A percentile compares a stretch with the other conserved stretches of the same genome.
Conservation (phyloP, 2,113 vertebrate genomes). For the Melanocharis versteri region DNA sequence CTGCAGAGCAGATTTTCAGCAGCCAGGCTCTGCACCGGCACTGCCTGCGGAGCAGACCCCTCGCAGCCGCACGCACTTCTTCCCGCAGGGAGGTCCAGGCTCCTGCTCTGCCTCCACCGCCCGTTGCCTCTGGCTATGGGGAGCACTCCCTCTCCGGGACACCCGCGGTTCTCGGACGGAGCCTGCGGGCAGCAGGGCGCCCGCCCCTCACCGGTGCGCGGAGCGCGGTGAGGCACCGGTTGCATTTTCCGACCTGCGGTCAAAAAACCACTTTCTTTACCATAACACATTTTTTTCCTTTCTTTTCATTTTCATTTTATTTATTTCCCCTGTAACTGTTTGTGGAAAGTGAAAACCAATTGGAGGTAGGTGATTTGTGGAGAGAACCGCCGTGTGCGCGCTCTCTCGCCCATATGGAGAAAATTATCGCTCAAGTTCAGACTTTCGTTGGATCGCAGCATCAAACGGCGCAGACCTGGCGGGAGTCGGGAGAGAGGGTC, state of each 20-base stretch:
- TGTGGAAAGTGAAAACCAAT: background rate
- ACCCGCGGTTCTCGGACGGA: background rate
- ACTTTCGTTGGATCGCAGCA: background rate
- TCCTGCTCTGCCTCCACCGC: background rate
- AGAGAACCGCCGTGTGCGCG: background rate
- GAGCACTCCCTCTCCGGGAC: background rate
- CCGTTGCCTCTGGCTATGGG: background rate
- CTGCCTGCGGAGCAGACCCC: background rate
- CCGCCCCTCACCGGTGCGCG: background rate
- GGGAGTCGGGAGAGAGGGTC: background rate
- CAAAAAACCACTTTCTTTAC: background rate
- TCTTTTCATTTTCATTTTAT: background rate
- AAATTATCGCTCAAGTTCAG: conserved; percentile 28
- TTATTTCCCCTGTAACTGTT: background rate
- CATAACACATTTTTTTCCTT: accelerated
- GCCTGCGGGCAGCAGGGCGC: background rate
- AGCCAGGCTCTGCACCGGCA: background rate
- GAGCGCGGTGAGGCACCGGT: background rate
- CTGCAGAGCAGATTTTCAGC: conserved; percentile 6
- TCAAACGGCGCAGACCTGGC: background rate
- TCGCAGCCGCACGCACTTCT: background rate
- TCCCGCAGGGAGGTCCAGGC: background rate
- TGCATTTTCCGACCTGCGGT: background rate
- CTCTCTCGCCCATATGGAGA: conserved; percentile 33
- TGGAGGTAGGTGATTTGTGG: background rate